These are phyloP conservation scores for Stomatorhinus ivindoensis DNA, from an alignment of 2,113 vertebrate species.

Conservation along the genomic window DNA sequence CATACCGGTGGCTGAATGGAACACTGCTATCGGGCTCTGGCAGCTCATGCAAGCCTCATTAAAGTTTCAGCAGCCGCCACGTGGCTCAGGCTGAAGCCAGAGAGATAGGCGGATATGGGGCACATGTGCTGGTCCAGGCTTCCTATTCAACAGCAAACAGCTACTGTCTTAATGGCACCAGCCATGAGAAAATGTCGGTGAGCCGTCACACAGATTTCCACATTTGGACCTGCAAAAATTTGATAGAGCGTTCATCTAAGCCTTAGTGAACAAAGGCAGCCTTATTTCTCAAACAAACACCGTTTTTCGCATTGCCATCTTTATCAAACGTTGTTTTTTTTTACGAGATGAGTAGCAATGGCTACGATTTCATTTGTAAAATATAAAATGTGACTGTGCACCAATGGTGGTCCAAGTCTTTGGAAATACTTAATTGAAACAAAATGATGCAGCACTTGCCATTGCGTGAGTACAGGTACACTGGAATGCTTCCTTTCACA, in stretches of 20 bases:
- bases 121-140: neutral
- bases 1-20: constrained; percentile 50
- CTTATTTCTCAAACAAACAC: neutral
- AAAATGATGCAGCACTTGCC: neutral
- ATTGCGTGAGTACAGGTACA: neutral
- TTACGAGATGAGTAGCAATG: neutral
- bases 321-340: neutral
- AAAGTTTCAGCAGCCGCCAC: constrained; percentile 61
- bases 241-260: neutral
- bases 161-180: neutral
- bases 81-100: constrained; percentile 27
- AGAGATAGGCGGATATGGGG: neutral
- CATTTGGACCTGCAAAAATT: neutral
- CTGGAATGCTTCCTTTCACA: neutral
- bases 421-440: neutral
- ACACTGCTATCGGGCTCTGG: constrained; percentile 51
- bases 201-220: neutral
- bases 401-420: neutral
- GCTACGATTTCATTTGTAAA: neutral
- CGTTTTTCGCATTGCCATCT: neutral
- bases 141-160: neutral
- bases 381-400: neutral
- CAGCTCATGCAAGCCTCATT: constrained; percentile 55
- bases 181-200: neutral
- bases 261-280: neutral